phyloP scores from a whole-genome alignment of 2,797 vertebrate species.

The Pangasius macronema region DNA sequence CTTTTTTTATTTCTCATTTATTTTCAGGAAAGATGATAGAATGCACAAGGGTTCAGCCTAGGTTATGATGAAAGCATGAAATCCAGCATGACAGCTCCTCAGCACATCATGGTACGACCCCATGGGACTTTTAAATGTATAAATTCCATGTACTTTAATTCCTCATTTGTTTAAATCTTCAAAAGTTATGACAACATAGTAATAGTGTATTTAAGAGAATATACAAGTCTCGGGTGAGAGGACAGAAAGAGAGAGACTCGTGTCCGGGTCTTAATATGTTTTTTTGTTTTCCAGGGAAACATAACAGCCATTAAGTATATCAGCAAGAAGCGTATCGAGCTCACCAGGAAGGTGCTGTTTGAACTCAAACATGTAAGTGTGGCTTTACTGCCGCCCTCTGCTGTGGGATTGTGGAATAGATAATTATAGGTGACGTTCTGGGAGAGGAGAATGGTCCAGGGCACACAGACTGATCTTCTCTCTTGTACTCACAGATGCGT shows the following conservation, averaged over 20 bases:
- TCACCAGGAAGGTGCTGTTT: conserved; percentile 86
- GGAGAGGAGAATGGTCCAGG: conserved; percentile 35
- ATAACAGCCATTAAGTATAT: conserved; percentile 87
- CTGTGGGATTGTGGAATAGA: conserved; percentile 4
- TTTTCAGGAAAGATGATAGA: neutral
- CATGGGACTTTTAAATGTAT: neutral
- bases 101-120: neutral
- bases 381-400: neutral
- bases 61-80: neutral
- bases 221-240: neutral
- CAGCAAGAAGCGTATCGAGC: conserved; percentile 87
- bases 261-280: conserved; percentile 18
- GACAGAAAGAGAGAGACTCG: conserved; percentile 31
- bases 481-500: conserved; percentile 74
- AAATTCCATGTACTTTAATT: neutral
- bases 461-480: conserved; percentile 6
- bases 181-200: neutral
- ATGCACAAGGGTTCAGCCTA: neutral
- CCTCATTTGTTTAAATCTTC: neutral
- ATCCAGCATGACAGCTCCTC: neutral
- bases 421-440: conserved; percentile 35
- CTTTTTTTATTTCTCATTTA: neutral
- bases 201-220: neutral
- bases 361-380: conserved; percentile 88
- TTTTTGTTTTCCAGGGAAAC: conserved; percentile 78